phyloP scores from a whole-genome alignment of 2,888 invertebrate genomes.

The Blomia tropicalis region DNA sequence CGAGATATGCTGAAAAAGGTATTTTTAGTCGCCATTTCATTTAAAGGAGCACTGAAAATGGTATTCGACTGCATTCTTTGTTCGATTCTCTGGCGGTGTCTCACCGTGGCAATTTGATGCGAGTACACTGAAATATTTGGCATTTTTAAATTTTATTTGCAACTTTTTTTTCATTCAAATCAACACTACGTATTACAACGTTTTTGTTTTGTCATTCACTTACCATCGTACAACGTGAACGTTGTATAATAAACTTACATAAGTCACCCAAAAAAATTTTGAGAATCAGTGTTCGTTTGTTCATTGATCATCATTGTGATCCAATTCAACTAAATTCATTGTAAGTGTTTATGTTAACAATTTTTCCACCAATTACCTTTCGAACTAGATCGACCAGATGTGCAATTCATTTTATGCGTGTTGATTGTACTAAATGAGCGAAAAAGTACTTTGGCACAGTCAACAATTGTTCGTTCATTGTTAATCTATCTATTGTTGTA shows the following conservation, averaged over 20 bases:
- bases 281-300: too few relatives aligned
- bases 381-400: too few relatives aligned
- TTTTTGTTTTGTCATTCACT: background rate
- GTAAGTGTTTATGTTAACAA: too few relatives aligned
- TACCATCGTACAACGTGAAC: background rate
- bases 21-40: conserved; percentile 15
- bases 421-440: background rate
- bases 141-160: conserved; percentile 11
- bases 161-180: background rate
- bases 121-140: background rate
- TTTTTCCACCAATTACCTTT: too few relatives aligned
- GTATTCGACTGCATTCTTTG: conserved; percentile 11
- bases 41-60: background rate
- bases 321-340: too few relatives aligned
- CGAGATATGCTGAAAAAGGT: conserved; percentile 11
- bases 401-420: too few relatives aligned
- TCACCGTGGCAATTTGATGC: background rate
- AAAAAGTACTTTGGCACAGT: too few relatives aligned
- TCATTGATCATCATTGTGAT: too few relatives aligned
- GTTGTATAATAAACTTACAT: too few relatives aligned
- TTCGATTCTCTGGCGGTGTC: conserved; percentile 8
- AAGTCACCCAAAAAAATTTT: too few relatives aligned
- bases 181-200: background rate
- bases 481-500: too few relatives aligned
- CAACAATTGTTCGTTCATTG: too few relatives aligned